A percentile compares a stretch with the other conserved stretches of the same genome.
Evolutionary conservation across 92 coral and sea anemone genomes (phyloP).

Genomic region (Porites divaricata): DNA sequence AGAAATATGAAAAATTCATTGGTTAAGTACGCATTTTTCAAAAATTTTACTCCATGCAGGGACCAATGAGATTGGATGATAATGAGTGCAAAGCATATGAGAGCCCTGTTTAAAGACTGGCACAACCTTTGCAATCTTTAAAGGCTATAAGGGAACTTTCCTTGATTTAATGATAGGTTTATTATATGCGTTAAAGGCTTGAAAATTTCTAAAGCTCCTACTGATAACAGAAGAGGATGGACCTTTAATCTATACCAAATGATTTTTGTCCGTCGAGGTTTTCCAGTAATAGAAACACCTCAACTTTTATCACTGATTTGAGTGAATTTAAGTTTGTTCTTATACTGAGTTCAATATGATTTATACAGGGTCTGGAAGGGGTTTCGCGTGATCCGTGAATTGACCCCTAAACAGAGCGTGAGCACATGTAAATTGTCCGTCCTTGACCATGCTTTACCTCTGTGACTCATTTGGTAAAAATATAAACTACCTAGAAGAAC

Average conservation of each 20-base stretch:
- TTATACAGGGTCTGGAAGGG: too few relatives aligned
- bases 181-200: too few relatives aligned
- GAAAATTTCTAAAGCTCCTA: too few relatives aligned
- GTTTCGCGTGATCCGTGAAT: too few relatives aligned
- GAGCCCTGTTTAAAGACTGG: constrained; percentile 62
- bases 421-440: too few relatives aligned
- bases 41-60: constrained; percentile 53
- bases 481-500: too few relatives aligned
- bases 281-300: constrained; percentile 9
- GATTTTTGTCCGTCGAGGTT: constrained; percentile 4
- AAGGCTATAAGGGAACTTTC: constrained; percentile 18
- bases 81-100: constrained; percentile 40
- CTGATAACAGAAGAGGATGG: constrained; percentile 4
- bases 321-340: constrained; percentile 7
- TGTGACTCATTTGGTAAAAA: too few relatives aligned
- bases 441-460: too few relatives aligned
- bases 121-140: constrained; percentile 57
- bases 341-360: constrained; percentile 15
- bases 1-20: constrained; percentile 4
- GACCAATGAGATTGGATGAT: constrained; percentile 56
- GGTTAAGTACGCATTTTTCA: constrained; percentile 33
- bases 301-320: too few relatives aligned
- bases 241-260: not conserved
- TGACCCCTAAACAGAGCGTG: too few relatives aligned
- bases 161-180: not conserved